These are phyloP conservation scores for Steatocranus sp. DNA, from an alignment of 2,797 vertebrate genomes.

Conservation along the genomic window DNA sequence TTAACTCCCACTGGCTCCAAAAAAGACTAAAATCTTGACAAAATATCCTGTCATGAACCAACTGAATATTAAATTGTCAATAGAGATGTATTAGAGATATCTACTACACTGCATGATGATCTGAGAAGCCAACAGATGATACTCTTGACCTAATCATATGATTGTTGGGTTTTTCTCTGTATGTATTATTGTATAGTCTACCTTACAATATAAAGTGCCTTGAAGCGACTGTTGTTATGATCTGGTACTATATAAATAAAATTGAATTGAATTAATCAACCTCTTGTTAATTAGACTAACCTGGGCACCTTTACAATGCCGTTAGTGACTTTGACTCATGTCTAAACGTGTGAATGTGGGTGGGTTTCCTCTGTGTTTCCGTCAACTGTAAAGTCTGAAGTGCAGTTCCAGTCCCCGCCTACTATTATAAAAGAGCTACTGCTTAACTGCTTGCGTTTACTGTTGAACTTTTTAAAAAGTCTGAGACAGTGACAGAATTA, in stretches of 20 bases:
- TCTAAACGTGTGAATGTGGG: neutral
- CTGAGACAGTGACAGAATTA: accelerated
- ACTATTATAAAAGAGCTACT: neutral
- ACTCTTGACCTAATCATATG: neutral
- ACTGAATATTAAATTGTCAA: neutral
- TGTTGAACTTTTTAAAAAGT: neutral
- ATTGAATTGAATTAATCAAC: too few relatives aligned
- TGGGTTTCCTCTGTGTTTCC: neutral
- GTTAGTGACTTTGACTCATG: neutral
- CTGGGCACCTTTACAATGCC: too few relatives aligned
- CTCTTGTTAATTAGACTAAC: too few relatives aligned
- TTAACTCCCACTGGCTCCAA: neutral
- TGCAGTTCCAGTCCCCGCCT: neutral
- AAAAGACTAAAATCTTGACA: neutral
- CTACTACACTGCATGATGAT: neutral
- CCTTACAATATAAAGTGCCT: neutral
- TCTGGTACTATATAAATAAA: too few relatives aligned
- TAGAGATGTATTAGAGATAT: neutral
- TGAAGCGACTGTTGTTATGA: neutral
- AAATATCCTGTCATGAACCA: neutral
- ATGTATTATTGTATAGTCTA: neutral
- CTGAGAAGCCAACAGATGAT: neutral
- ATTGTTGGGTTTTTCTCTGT: neutral
- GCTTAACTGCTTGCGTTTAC: neutral
- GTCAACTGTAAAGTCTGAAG: neutral